Evolutionary conservation across 2,888 invertebrate genomes (phyloP).

Genomic region (Nysson spinosus): DNA sequence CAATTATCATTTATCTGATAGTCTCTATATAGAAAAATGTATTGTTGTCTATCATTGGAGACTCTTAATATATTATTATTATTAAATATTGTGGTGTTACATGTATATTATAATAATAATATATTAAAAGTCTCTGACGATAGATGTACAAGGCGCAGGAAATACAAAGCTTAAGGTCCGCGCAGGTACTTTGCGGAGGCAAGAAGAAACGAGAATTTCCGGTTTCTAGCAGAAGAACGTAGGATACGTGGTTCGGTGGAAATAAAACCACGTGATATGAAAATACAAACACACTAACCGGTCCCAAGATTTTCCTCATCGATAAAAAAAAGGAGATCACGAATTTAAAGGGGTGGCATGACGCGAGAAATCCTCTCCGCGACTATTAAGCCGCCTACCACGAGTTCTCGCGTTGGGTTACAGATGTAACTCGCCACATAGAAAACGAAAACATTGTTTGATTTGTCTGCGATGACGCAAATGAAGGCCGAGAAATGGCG

Average conservation of each 20-base stretch:
- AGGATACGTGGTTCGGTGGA: not conserved
- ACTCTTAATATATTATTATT: no score
- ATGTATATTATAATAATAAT: not conserved
- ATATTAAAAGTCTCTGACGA: not conserved
- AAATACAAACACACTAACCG: slow-evolving; percentile 15
- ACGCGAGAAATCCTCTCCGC: not conserved
- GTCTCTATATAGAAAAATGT: no score
- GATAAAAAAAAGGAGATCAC: not conserved
- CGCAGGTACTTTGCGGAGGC: not conserved
- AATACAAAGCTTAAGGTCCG: not conserved
- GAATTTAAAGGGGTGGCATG: not conserved
- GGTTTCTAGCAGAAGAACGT: slow-evolving; percentile 12
- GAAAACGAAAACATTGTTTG: not conserved
- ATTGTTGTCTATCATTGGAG: no score
- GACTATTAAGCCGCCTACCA: no score
- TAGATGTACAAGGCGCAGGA: not conserved
- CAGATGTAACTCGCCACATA: not conserved
- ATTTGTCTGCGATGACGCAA: not conserved
- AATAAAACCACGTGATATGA: slow-evolving; percentile 10
- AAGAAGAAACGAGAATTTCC: slow-evolving; percentile 29
- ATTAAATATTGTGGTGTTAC: not conserved
- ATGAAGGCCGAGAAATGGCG: not conserved
- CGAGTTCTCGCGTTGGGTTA: not conserved
- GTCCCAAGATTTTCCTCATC: slow-evolving; percentile 7
- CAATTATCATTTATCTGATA: no score